These are phyloP conservation scores for Willisornis vidua DNA, from an alignment of 2,113 vertebrate species.

Conservation along the genomic window DNA sequence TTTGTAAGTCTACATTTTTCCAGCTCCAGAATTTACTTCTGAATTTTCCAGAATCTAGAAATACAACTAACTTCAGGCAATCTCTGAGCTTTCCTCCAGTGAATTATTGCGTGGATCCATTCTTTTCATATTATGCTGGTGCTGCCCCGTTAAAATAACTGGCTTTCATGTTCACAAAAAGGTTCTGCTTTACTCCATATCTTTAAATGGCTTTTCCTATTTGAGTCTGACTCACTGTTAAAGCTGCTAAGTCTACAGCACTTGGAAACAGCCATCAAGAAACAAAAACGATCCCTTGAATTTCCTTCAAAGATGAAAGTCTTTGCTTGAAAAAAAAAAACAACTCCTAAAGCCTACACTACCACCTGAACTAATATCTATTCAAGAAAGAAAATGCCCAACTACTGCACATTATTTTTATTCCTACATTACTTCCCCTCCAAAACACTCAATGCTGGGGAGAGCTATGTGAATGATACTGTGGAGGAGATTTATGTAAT, in stretches of 20 bases:
- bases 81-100: neutral
- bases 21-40: neutral
- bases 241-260: neutral
- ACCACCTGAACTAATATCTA: neutral
- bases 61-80: neutral
- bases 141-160: conserved; percentile 15
- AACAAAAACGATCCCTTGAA: neutral
- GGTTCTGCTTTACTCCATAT: neutral
- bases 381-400: neutral
- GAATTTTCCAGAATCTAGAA: neutral
- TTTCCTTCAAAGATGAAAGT: neutral
- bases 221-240: conserved; percentile 15
- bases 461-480: neutral
- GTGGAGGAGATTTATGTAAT: neutral
- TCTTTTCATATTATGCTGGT: neutral
- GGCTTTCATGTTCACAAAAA: neutral
- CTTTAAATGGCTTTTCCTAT: conserved; percentile 26
- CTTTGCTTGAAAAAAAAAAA: conserved; percentile 3
- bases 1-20: neutral
- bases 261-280: conserved; percentile 21
- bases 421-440: neutral
- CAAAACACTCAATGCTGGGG: fast-evolving
- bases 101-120: neutral
- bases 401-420: neutral
- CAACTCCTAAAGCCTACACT: neutral